Evolutionary conservation across 2,113 vertebrate species (phyloP).

Genomic region (Mormoops blainvillei): DNA sequence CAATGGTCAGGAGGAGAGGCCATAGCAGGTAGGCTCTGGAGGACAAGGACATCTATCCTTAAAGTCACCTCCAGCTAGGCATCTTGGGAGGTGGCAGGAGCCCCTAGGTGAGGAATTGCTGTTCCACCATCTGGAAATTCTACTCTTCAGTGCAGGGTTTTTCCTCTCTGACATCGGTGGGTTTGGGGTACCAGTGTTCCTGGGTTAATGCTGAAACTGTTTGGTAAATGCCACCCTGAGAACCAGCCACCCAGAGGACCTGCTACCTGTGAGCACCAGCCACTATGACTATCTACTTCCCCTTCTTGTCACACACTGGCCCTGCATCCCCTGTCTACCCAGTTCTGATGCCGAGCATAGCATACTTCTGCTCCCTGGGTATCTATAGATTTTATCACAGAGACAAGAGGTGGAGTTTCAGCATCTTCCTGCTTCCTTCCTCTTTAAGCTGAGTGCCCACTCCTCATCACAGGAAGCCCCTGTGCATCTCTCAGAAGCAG

Average conservation of each 20-base stretch:
- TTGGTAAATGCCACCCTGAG: neutral
- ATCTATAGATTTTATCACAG: neutral
- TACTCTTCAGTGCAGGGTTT: neutral
- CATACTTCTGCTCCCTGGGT: neutral
- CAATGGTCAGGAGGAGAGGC: neutral
- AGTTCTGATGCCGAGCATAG: neutral
- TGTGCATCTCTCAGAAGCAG: neutral
- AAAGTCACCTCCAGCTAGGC: neutral
- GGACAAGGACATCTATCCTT: neutral
- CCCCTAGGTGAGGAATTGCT: rapidly evolving
- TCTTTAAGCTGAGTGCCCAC: neutral
- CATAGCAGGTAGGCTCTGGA: neutral
- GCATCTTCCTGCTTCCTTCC: neutral
- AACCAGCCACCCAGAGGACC: neutral
- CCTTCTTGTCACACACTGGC: rapidly evolving
- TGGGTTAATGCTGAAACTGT: neutral
- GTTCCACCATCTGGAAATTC: neutral
- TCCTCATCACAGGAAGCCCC: neutral
- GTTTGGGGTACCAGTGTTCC: no score
- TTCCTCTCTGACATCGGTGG: no score
- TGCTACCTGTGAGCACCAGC: neutral
- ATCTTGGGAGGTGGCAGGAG: neutral
- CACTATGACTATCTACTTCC: neutral
- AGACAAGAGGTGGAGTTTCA: neutral
- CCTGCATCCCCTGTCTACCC: no score